phyloP scores from a whole-genome alignment of 1,140 invertebrate genomes.

The Myzus persicae region DNA sequence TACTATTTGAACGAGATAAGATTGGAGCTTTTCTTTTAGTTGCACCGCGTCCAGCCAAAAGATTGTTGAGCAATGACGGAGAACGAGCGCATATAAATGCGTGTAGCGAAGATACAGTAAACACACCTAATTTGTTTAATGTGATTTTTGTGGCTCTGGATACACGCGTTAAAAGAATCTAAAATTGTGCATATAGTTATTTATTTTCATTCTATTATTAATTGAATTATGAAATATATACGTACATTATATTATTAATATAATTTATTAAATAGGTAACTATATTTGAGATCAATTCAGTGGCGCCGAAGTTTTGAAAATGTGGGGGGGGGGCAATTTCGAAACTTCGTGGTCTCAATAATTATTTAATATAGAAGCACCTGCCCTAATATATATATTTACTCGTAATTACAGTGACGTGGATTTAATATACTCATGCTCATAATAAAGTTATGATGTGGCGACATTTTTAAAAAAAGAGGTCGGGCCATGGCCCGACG shows the following conservation, averaged over 20 bases:
- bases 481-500: too few relatives aligned
- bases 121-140: conserved; percentile 93
- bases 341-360: too few relatives aligned
- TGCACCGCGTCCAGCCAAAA: conserved; percentile 87
- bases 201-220: conserved; percentile 23
- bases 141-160: conserved; percentile 94
- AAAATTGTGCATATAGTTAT: conserved; percentile 62
- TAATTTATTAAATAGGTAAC: neutral
- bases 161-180: conserved; percentile 94
- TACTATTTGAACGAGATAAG: conserved; percentile 87
- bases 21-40: conserved; percentile 86
- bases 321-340: too few relatives aligned
- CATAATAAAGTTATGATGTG: too few relatives aligned
- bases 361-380: too few relatives aligned
- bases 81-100: conserved; percentile 95
- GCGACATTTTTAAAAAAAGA: too few relatives aligned
- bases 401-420: too few relatives aligned
- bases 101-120: conserved; percentile 97
- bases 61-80: conserved; percentile 89
- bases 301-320: too few relatives aligned
- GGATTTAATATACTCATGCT: too few relatives aligned
- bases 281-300: too few relatives aligned
- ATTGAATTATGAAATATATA: conserved; percentile 55
- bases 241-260: conserved; percentile 58
- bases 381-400: too few relatives aligned